Conservation (phyloP, 30 jellyfish, hydroid and myxozoan genomes). For the Hydra vulgaris region DNA sequence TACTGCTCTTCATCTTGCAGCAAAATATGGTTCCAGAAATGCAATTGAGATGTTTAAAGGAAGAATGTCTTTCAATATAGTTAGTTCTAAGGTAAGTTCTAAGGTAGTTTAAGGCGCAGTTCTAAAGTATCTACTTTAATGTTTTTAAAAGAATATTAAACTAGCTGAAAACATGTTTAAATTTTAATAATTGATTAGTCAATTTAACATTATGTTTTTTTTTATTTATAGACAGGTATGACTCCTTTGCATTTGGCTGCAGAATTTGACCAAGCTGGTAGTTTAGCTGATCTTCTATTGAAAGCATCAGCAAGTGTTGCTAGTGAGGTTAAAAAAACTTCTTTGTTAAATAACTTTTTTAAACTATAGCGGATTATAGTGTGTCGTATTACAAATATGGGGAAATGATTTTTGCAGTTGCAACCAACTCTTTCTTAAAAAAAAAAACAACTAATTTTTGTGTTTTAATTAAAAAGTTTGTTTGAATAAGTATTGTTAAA, state of each 20-base stretch:
- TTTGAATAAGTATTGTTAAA: no score
- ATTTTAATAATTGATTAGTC: no score
- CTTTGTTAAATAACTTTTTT: background rate
- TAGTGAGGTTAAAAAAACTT: slow-evolving; percentile 59
- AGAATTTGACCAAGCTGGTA: slow-evolving; percentile 71
- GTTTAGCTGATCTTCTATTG: slow-evolving; percentile 57
- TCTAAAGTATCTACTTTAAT: no score
- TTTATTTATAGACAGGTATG: slow-evolving; percentile 51
- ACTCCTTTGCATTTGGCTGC: slow-evolving; percentile 92
- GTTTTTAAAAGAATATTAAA: no score
- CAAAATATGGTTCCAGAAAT: slow-evolving; percentile 69
- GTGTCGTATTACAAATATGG: no score
- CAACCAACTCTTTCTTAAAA: background rate
- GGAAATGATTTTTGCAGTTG: background rate
- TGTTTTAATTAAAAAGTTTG: no score
- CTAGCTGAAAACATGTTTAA: background rate
- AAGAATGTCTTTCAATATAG: slow-evolving; percentile 47
- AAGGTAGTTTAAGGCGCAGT: no score
- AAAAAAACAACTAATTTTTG: no score
- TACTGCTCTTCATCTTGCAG: slow-evolving; percentile 91
- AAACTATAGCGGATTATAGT: no score
- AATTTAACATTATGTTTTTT: no score
- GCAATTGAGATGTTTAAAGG: slow-evolving; percentile 67
- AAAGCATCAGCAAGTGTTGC: slow-evolving; percentile 59
- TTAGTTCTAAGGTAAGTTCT: slow-evolving; percentile 66